Percentiles rank a stretch among this genome's conserved stretches.
phyloP scores from a whole-genome alignment of 1,140 invertebrate species.

The Drosophila watanabei region DNA sequence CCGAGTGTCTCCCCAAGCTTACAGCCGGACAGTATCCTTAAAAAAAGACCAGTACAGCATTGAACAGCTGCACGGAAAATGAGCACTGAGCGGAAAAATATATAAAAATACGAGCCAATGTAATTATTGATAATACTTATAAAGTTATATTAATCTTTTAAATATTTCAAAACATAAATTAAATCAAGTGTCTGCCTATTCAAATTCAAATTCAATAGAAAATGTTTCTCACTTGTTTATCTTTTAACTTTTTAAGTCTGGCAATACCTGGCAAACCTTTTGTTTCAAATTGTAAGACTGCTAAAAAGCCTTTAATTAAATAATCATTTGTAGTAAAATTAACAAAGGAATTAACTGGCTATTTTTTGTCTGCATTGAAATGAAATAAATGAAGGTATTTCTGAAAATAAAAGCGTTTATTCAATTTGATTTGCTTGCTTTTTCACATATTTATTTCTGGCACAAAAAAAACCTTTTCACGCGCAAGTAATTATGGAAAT shows the following conservation, averaged over 20 bases:
- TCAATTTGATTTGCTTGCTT: slow-evolving; percentile 1
- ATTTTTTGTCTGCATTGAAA: background rate
- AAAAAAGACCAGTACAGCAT: slow-evolving; percentile 11
- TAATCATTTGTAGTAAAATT: background rate
- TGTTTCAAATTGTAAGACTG: background rate
- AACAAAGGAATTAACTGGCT: background rate
- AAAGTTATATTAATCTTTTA: background rate
- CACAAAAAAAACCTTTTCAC: background rate
- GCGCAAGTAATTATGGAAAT: background rate
- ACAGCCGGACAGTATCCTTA: slow-evolving; percentile 16
- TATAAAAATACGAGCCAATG: background rate
- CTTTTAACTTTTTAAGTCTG: background rate
- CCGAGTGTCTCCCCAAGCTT: slow-evolving; percentile 53
- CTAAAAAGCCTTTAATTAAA: slow-evolving; percentile 9
- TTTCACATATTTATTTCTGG: background rate
- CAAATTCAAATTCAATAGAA: too few species aligned
- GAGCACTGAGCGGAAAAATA: slow-evolving; percentile 19
- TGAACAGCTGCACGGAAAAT: slow-evolving; percentile 14
- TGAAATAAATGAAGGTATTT: background rate
- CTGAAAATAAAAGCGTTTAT: background rate
- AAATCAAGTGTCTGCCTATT: background rate
- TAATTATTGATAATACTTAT: too few species aligned
- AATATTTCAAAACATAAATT: too few species aligned
- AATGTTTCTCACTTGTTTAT: background rate
- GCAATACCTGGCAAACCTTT: background rate